Conservation (phyloP, 2,888 invertebrate species). For the Callyntrura sp. region DNA sequence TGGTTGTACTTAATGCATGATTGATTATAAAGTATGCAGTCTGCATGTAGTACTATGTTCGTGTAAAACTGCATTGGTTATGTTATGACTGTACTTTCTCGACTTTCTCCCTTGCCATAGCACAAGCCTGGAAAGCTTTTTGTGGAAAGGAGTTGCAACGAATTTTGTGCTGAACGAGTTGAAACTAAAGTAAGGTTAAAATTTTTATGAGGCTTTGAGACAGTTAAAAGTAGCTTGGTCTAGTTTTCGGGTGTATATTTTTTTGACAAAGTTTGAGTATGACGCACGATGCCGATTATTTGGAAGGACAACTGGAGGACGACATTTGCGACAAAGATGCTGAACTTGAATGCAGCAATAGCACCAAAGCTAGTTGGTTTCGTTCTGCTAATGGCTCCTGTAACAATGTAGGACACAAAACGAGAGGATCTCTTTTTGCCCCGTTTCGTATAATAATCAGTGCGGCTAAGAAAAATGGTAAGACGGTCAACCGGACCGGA, state of each 20-base stretch:
- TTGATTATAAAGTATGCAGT: too few relatives aligned
- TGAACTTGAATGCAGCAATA: conserved; percentile 75
- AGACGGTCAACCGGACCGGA: too few relatives aligned
- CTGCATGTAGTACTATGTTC: too few relatives aligned
- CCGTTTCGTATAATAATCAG: conserved; percentile 91
- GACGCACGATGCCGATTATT: conserved; percentile 22
- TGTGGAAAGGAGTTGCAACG: conserved; percentile 52
- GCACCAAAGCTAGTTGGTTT: conserved; percentile 86
- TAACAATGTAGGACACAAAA: conserved; percentile 89
- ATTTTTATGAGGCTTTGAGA: too few relatives aligned
- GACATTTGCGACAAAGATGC: conserved; percentile 43
- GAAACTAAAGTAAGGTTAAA: conserved; percentile 35
- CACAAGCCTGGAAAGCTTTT: conserved; percentile 1
- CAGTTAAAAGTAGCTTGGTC: too few relatives aligned
- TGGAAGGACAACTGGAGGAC: conserved; percentile 33
- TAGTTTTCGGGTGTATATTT: too few relatives aligned
- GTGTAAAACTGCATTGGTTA: neutral
- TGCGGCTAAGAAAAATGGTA: conserved; percentile 22
- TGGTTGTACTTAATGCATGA: too few relatives aligned
- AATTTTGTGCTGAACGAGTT: conserved; percentile 24
- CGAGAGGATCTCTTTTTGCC: conserved; percentile 90
- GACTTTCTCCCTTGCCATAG: neutral
- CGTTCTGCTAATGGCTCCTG: conserved; percentile 91
- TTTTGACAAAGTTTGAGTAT: conserved; percentile 74
- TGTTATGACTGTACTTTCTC: neutral